Base-by-base conservation (phyloP, 2,113 vertebrate genomes). In the Bos taurus region DNA sequence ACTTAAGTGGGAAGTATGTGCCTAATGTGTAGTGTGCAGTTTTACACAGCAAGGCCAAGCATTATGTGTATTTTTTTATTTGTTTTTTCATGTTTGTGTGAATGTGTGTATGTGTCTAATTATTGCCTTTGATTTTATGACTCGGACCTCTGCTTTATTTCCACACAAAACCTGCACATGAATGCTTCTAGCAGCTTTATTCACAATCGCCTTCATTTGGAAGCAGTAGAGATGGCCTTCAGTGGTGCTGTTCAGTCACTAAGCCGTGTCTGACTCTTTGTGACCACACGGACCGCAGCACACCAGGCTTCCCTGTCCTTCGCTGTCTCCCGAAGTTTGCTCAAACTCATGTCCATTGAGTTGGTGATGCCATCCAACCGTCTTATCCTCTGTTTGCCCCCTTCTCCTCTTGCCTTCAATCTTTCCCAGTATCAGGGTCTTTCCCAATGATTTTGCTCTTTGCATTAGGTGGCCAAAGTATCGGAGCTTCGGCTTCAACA, bases 71-170 rank as follows among this genome's bases (percentile, higher is more conserved):
- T 30, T 90, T 30, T 46, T 60, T 46, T 4, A 14, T 6, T 14
- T 71, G 57, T 9, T 33, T 88, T 46, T 52, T 7, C 12, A 1
- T 82, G 33, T 56, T 54, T 78, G 23, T 40, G 6, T 64, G 25
- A 48, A 43, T 6, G 12, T 21, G 30, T 57, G 17, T 26, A 2
- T 33, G 4, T 54, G 67, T 62, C 23, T 9, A 14, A 30, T 17
- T 54, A 8, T 52, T 3, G 17, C 82, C 17, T 1, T 3, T 12
- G 21, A 62, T 93, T 97, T 96, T 88, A 0, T 26, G 46, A 16
- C 88, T 46, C 86, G 33, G 93, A 3, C 28, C 48, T 98, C 62
- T 98, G 85, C 19, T 98, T 84, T 92, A 13, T n/a, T 36, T 12
- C 48, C 60, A 4, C 30, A 10, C 3, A 46, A 25, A 84, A 26